Conservation (phyloP, 2,797 vertebrate genomes). For the Serranus cabrilla region DNA sequence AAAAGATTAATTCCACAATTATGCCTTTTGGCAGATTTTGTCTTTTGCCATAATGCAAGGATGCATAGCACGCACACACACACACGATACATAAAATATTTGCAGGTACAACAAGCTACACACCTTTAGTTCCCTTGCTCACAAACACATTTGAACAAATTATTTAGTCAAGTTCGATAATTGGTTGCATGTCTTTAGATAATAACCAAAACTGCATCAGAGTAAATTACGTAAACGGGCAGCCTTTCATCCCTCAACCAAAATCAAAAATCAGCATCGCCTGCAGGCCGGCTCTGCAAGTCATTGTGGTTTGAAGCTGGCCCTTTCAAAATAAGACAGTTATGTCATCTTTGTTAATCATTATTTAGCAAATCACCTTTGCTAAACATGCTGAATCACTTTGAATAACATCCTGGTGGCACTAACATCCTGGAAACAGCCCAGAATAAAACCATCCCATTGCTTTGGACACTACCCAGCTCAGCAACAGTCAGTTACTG, state of each 20-base stretch:
- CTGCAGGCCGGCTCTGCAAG: neutral
- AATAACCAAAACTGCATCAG: neutral
- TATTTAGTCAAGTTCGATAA: neutral
- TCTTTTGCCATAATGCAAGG: too few relatives aligned
- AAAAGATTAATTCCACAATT: neutral
- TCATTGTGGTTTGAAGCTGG: neutral
- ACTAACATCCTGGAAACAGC: neutral
- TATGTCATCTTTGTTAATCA: conserved; percentile 6
- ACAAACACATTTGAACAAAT: neutral
- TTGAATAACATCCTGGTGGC: neutral
- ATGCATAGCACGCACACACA: neutral
- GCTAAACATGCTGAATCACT: neutral
- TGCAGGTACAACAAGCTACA: neutral
- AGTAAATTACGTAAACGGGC: neutral
- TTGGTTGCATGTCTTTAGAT: neutral
- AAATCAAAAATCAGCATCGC: neutral
- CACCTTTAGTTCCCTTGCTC: neutral
- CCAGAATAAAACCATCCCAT: neutral
- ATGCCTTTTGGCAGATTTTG: too few relatives aligned
- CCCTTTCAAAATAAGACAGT: neutral
- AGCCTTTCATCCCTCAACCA: too few relatives aligned
- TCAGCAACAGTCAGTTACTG: neutral
- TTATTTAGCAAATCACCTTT: neutral
- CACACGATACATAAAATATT: neutral
- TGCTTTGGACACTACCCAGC: neutral